Evolutionary conservation across 30 jellyfish, hydroid and myxozoan species (phyloP).

Genomic region (Turritopsis rubra): DNA sequence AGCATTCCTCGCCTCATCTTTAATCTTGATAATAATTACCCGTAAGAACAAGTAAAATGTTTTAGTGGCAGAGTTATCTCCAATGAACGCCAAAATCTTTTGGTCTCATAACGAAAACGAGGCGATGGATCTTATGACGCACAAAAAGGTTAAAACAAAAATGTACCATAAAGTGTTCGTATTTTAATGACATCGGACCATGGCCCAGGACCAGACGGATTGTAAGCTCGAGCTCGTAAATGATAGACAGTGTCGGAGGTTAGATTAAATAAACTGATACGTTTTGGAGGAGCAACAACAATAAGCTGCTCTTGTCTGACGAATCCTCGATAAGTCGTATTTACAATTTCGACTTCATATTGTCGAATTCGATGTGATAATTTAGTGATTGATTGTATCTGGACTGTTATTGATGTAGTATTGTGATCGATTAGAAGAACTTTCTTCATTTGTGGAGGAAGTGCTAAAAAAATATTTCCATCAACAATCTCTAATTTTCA

Average conservation of each 20-base stretch:
- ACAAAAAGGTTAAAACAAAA: neutral
- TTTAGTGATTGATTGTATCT: neutral
- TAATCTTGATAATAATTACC: too few species aligned
- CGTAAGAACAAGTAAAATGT: too few species aligned
- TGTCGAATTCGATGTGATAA: neutral
- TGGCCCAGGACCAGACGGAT: constrained; percentile 7
- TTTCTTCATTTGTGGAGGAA: neutral
- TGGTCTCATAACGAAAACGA: too few species aligned
- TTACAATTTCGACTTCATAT: neutral
- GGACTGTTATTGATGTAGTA: neutral
- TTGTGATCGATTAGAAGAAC: neutral
- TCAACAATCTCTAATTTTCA: too few species aligned
- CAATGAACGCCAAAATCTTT: too few species aligned
- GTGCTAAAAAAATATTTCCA: neutral
- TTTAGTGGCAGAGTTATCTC: too few species aligned
- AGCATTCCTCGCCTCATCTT: too few species aligned
- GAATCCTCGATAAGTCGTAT: neutral
- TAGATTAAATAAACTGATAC: neutral
- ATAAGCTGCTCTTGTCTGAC: neutral
- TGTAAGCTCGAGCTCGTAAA: neutral
- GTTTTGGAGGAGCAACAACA: neutral
- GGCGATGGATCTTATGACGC: too few species aligned
- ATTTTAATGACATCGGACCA: neutral
- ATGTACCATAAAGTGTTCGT: neutral
- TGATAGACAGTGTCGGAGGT: neutral